Evolutionary conservation across 2,888 invertebrate species (phyloP).

Genomic region (Lordiphosa fenestrarum): DNA sequence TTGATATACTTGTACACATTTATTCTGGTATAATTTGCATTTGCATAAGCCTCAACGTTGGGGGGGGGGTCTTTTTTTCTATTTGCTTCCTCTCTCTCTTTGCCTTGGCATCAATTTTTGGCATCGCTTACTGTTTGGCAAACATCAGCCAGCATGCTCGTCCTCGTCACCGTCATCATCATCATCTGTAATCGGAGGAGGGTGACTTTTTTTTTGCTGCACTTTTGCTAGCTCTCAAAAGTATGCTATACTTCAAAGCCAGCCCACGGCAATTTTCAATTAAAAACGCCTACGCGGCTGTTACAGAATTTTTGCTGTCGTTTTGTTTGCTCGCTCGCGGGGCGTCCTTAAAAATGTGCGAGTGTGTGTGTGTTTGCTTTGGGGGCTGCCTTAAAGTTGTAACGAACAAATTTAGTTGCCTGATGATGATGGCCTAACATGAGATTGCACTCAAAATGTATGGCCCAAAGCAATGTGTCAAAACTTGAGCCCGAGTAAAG

Average conservation of each 20-base stretch:
- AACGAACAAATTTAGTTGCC: conserved; percentile 11
- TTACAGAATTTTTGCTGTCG: conserved; percentile 21
- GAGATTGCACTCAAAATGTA: conserved; percentile 64
- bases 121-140: conserved; percentile 60
- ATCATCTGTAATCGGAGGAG: conserved; percentile 2
- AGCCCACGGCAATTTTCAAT: conserved; percentile 70
- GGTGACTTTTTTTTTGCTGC: not conserved
- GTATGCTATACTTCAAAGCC: conserved; percentile 62
- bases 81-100: conserved; percentile 2
- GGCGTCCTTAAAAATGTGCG: conserved; percentile 3
- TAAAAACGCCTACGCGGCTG: conserved; percentile 60
- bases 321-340: conserved; percentile 16
- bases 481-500: too few species aligned
- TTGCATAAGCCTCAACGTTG: conserved; percentile 36
- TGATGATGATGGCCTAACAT: conserved; percentile 47
- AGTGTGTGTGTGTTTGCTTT: not conserved
- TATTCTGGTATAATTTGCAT: conserved; percentile 32
- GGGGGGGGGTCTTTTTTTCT: conserved; percentile 17
- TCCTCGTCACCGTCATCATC: conserved; percentile 33
- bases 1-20: conserved; percentile 3
- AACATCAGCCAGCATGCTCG: conserved; percentile 30
- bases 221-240: conserved; percentile 25
- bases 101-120: conserved; percentile 65
- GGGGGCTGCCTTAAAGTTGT: conserved; percentile 46
- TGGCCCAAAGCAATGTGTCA: conserved; percentile 56